These are phyloP conservation scores for Hyperoodon ampullatus DNA, from an alignment of 2,113 vertebrate species.

Conservation along the genomic window DNA sequence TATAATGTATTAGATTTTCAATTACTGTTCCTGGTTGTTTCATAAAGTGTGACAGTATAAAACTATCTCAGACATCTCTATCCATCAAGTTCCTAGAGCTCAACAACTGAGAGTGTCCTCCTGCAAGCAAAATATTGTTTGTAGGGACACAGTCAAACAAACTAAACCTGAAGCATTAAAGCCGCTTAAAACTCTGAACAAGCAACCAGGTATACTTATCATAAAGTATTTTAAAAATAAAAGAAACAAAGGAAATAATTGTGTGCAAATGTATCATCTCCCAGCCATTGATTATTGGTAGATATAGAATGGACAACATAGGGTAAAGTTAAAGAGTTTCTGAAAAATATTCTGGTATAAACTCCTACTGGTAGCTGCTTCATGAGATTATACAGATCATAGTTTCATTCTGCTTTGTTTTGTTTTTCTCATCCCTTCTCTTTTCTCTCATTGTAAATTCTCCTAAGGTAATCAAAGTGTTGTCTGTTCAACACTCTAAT, in stretches of 20 bases:
- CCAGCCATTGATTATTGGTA: background rate
- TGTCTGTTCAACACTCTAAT: background rate
- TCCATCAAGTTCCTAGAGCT: background rate
- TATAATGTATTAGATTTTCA: conserved; percentile 57
- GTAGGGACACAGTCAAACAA: background rate
- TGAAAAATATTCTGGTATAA: background rate
- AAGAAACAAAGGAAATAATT: background rate
- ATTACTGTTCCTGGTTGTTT: conserved; percentile 32
- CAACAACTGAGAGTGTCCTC: background rate
- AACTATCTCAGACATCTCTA: background rate
- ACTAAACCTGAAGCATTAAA: background rate
- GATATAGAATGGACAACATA: background rate
- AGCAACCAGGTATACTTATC: background rate
- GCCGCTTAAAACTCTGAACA: background rate
- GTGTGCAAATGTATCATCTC: background rate
- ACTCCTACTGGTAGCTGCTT: background rate
- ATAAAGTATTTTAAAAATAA: background rate
- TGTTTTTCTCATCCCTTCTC: background rate
- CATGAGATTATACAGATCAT: background rate
- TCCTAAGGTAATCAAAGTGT: background rate
- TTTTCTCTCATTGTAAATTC: background rate
- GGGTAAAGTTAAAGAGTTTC: background rate
- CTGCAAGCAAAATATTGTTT: background rate
- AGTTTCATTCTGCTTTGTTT: background rate
- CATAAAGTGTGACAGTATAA: background rate